Percentiles rank a stretch among this genome's conserved stretches.
Evolutionary conservation across 2,797 vertebrate genomes (phyloP).

Genomic region (Coilia nasus): DNA sequence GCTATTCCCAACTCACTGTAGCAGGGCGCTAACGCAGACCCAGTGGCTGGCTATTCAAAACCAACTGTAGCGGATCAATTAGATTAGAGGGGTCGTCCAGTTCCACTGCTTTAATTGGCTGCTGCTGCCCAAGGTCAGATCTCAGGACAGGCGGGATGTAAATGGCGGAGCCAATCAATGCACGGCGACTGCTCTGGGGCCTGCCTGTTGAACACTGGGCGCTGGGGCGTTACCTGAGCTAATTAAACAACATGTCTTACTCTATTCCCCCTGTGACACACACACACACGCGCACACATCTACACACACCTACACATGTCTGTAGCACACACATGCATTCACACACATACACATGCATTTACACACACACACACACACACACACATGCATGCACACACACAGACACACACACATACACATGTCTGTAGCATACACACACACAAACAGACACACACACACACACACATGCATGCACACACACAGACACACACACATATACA

Average conservation of each 20-base stretch:
- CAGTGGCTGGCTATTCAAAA: slow-evolving; percentile 51
- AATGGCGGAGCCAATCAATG: slow-evolving; percentile 64
- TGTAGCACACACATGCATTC: no score
- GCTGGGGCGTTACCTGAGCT: slow-evolving; percentile 70
- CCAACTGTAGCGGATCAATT: slow-evolving; percentile 69
- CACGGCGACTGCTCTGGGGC: slow-evolving; percentile 50
- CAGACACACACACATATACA: background rate
- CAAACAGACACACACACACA: background rate
- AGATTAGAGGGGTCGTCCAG: slow-evolving; percentile 77
- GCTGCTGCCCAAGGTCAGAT: slow-evolving; percentile 54
- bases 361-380: no score
- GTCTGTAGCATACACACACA: background rate
- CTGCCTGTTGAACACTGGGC: slow-evolving; percentile 68
- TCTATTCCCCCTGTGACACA: slow-evolving; percentile 35
- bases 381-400: no score
- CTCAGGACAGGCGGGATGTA: slow-evolving; percentile 50
- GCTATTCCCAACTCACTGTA: no score
- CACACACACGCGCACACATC: no score
- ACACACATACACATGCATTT: no score
- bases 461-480: background rate
- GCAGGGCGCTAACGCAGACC: background rate
- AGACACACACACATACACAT: background rate
- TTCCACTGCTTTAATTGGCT: slow-evolving; percentile 81
- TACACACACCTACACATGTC: no score
- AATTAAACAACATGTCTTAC: slow-evolving; percentile 69